Evolutionary conservation across 1,140 invertebrate genomes (phyloP), one percentile per base, ranked within the genome.

Genomic region (Cyrtorhinus lividipennis): DNA sequence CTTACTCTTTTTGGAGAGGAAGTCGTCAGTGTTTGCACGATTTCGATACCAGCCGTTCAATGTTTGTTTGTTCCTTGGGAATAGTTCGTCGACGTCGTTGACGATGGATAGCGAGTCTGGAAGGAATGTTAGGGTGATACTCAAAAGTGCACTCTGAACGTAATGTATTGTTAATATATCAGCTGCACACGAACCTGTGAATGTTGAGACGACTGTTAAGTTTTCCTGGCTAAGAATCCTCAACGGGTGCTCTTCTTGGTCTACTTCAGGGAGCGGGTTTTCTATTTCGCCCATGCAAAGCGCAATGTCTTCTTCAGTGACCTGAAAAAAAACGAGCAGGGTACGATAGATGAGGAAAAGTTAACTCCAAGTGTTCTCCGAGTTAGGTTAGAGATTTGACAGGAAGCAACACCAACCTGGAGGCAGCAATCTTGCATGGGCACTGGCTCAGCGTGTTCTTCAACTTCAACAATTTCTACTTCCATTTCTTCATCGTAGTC

Each of bases 291-390:
- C 84, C 85, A 92, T 90, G 69, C 87, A 90, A 61, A 86, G 79
- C 1, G 88, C 88, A 53, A 93, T 92, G 70, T 94, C 90, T 74
- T 92, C 90, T 76, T 93, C 90, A 1, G 89, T 93, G 1, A 92
- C 90, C 73, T 78, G 66, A 30, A 68, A 59, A 15, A 62, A 25
- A 48, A 65, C 30, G 30, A n/a, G n/a, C 27, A 57, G n/a, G n/a
- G n/a, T n/a, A n/a, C n/a, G n/a, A n/a, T n/a, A n/a, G n/a, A n/a
- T n/a, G 24, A 20, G 58, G 23, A 59, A 8, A 56, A 13, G 24
- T n/a, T n/a, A n/a, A n/a, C n/a, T n/a, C n/a, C n/a, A n/a, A n/a
- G n/a, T n/a, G n/a, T n/a, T n/a, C n/a, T n/a, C n/a, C n/a, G n/a
- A n/a, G n/a, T n/a, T n/a, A n/a, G n/a, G n/a, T n/a, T n/a, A n/a